phyloP scores from a whole-genome alignment of 2,113 vertebrate species.

The Seriola aureovittata region DNA sequence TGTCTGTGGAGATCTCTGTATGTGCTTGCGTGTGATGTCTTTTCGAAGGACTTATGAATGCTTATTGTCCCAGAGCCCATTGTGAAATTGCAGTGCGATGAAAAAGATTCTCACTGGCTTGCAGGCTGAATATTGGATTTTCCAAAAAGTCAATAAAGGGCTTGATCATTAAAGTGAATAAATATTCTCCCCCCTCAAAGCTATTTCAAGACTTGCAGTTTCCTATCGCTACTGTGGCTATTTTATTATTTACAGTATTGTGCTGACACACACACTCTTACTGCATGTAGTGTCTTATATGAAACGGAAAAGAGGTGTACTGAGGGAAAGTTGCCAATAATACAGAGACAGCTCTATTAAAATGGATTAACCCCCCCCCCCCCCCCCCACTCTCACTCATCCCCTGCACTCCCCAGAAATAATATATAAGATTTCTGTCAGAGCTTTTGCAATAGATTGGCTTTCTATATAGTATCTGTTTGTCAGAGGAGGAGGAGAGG shows the following conservation, averaged over 20 bases:
- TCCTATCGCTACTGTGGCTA: slow-evolving; percentile 74
- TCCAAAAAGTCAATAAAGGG: slow-evolving; percentile 85
- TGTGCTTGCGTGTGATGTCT: slow-evolving; percentile 29
- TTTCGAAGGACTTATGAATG: slow-evolving; percentile 77
- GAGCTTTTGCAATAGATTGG: slow-evolving; percentile 68
- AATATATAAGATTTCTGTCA: slow-evolving; percentile 68
- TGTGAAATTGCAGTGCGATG: slow-evolving; percentile 77
- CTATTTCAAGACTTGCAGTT: slow-evolving; percentile 78
- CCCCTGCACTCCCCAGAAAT: slow-evolving; percentile 43
- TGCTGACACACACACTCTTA: slow-evolving; percentile 78
- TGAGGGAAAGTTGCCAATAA: slow-evolving; percentile 76
- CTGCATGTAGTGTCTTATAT: slow-evolving; percentile 72
- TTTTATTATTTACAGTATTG: slow-evolving; percentile 83
- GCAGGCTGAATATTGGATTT: slow-evolving; percentile 86
- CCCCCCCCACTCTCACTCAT: slow-evolving; percentile 51
- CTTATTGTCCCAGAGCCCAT: slow-evolving; percentile 77
- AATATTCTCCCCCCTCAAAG: slow-evolving; percentile 85
- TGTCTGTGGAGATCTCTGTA: slow-evolving; percentile 35
- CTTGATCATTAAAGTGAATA: slow-evolving; percentile 87
- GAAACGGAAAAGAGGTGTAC: slow-evolving; percentile 61
- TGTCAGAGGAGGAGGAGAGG: slow-evolving; percentile 43
- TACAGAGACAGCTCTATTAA: slow-evolving; percentile 81
- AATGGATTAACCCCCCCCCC: slow-evolving; percentile 73
- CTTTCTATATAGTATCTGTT: slow-evolving; percentile 71
- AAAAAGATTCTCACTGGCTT: slow-evolving; percentile 78